Evolutionary conservation across 1,140 invertebrate genomes (phyloP).

Genomic region (Ladona fulva): DNA sequence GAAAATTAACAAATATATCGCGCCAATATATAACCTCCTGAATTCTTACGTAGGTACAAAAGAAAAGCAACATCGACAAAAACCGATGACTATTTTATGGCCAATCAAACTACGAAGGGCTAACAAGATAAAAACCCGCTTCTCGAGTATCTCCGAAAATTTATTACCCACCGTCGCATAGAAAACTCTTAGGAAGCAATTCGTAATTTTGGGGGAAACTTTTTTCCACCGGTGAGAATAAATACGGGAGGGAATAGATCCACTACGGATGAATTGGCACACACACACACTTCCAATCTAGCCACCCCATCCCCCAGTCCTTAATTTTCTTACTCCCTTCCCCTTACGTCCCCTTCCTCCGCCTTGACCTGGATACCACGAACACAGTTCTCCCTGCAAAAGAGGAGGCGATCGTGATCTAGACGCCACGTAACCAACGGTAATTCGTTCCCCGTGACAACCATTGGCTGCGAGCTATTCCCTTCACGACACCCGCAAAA

Average conservation of each 20-base stretch:
- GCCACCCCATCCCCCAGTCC: neutral
- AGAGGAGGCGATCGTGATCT: neutral
- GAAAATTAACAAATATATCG: too few species aligned
- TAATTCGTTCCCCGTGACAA: slow-evolving; percentile 4
- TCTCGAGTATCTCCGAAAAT: too few species aligned
- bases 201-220: too few species aligned
- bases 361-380: neutral
- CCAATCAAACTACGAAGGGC: too few species aligned
- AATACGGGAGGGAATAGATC: neutral
- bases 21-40: too few species aligned
- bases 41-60: too few species aligned
- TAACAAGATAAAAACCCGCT: too few species aligned
- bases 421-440: neutral
- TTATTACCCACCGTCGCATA: too few species aligned
- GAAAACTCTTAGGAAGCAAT: too few species aligned
- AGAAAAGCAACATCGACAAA: too few species aligned
- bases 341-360: neutral
- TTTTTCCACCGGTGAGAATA: neutral
- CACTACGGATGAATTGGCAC: neutral
- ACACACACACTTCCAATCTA: neutral
- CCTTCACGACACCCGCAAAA: neutral
- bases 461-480: neutral
- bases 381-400: too few species aligned
- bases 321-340: neutral
- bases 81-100: too few species aligned